Conservation (phyloP, 2,888 invertebrate genomes). For the Alitta virens region DNA sequence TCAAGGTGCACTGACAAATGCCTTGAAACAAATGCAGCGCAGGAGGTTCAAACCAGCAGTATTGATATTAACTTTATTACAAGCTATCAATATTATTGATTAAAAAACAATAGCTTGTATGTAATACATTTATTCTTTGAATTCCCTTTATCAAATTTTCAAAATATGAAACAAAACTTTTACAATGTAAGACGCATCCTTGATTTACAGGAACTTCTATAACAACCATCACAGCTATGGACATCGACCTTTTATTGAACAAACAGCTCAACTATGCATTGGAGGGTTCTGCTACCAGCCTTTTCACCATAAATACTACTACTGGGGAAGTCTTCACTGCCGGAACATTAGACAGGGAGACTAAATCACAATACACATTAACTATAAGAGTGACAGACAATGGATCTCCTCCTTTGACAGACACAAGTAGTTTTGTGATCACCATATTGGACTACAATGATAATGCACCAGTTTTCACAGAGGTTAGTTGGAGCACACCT, state of each 20-base stretch:
- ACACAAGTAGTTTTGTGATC: neutral
- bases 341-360: conserved; percentile 15
- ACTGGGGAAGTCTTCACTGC: conserved; percentile 24
- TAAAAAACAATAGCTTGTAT: no score
- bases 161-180: no score
- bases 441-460: neutral
- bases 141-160: no score
- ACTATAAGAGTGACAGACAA: neutral
- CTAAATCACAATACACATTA: neutral
- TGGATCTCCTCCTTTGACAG: neutral
- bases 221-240: neutral
- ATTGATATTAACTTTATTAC: no score
- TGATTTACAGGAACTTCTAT: neutral
- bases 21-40: no score
- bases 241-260: neutral
- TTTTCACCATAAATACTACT: conserved; percentile 18
- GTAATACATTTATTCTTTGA: no score
- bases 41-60: no score
- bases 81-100: no score
- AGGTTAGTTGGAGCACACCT: no score
- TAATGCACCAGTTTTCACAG: neutral
- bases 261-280: neutral
- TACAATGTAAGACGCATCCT: no score
- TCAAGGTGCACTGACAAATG: no score
- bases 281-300: neutral